phyloP scores from a whole-genome alignment of 1,140 invertebrate genomes.

The Panulirus ornatus region DNA sequence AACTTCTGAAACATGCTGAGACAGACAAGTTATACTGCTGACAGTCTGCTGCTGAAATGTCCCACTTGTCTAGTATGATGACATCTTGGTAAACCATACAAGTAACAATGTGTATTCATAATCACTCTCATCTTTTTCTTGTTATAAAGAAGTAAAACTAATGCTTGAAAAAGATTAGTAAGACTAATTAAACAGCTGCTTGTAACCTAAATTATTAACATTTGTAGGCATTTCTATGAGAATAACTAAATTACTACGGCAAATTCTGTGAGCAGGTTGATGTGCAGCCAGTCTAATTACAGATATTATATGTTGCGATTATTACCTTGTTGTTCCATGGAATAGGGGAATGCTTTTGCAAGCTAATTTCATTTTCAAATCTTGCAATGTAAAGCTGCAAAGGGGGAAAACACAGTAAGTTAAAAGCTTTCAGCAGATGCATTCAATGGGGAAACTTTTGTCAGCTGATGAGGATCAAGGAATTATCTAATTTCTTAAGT shows the following conservation, averaged over 20 bases:
- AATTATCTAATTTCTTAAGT: background rate
- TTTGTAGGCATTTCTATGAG: too few species aligned
- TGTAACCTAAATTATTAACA: too few species aligned
- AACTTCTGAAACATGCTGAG: too few species aligned
- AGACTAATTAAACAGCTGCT: background rate
- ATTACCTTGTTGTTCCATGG: conserved; percentile 56
- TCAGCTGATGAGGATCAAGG: background rate
- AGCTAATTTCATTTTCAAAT: conserved; percentile 58
- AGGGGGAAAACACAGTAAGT: conserved; percentile 30
- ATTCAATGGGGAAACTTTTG: background rate
- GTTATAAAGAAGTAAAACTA: background rate
- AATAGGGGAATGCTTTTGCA: conserved; percentile 70
- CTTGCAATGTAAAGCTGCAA: conserved; percentile 67
- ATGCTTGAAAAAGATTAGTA: background rate
- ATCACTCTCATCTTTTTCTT: background rate
- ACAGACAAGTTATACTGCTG: too few species aligned
- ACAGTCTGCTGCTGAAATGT: too few species aligned
- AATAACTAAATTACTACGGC: too few species aligned
- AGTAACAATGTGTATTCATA: background rate
- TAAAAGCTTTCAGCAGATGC: background rate
- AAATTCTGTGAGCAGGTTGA: background rate
- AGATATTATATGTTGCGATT: conserved; percentile 5
- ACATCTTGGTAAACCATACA: background rate
- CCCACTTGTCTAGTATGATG: too few species aligned
- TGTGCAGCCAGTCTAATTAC: background rate